Conservation (phyloP, 2,797 vertebrate genomes). For the Propithecus deckenii region DNA sequence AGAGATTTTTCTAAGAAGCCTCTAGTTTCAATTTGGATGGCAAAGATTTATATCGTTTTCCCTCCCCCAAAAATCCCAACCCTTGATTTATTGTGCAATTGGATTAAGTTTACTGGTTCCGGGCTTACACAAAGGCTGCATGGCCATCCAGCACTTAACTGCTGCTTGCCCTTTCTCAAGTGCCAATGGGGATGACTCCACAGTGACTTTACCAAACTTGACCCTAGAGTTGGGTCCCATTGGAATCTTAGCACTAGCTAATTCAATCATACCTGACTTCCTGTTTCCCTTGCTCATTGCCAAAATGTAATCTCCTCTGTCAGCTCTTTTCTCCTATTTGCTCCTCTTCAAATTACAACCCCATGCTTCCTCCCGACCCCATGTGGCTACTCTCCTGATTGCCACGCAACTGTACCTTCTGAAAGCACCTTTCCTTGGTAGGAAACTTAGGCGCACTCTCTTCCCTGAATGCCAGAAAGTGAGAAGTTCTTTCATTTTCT, state of each 20-base stretch:
- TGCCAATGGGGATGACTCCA: neutral
- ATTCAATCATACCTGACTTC: neutral
- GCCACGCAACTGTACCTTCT: neutral
- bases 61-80: neutral
- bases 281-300: neutral
- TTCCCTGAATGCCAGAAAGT: neutral
- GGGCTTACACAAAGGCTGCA: neutral
- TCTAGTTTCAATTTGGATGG: neutral
- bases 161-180: neutral
- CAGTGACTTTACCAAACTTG: neutral
- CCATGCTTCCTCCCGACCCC: neutral
- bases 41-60: neutral
- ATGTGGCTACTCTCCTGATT: neutral
- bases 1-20: neutral
- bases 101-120: neutral
- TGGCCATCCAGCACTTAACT: neutral
- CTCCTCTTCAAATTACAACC: neutral
- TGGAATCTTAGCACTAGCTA: neutral
- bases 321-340: neutral
- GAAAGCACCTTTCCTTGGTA: neutral
- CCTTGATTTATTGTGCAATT: neutral
- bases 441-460: neutral
- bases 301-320: neutral
- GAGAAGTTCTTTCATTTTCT: neutral
- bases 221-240: neutral